These are phyloP conservation scores for Brenthis ino DNA, from an alignment of 2,888 invertebrate genomes.

Conservation along the genomic window DNA sequence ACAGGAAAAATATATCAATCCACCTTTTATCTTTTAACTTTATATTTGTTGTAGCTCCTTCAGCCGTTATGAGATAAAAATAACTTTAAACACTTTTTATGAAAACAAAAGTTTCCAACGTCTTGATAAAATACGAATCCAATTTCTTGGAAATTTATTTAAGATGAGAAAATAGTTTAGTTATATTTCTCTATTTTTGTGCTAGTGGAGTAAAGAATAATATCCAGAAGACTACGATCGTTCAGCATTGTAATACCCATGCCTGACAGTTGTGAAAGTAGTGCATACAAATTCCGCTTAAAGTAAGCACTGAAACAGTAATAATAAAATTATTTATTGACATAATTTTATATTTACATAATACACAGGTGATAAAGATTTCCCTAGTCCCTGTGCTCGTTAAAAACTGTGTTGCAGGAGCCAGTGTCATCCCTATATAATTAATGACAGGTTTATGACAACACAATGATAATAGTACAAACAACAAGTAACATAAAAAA, in stretches of 20 bases:
- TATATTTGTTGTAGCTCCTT: conserved; percentile 7
- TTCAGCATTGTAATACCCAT: neutral
- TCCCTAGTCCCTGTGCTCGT: too few relatives aligned
- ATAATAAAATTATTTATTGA: too few relatives aligned
- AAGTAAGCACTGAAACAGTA: too few relatives aligned
- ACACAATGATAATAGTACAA: too few relatives aligned
- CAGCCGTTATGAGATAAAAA: conserved; percentile 12
- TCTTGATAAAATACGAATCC: conserved; percentile 19
- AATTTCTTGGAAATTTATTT: conserved; percentile 21
- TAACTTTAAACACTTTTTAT: conserved; percentile 14
- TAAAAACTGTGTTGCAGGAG: too few relatives aligned
- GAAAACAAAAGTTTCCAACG: conserved; percentile 20
- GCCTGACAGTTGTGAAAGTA: too few relatives aligned
- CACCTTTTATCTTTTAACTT: conserved; percentile 1
- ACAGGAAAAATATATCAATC: neutral
- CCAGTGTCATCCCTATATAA: too few relatives aligned
- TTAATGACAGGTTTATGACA: too few relatives aligned
- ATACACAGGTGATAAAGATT: too few relatives aligned
- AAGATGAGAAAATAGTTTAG: conserved; percentile 16
- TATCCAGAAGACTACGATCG: neutral
- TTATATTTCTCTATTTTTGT: conserved; percentile 3
- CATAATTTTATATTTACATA: too few relatives aligned
- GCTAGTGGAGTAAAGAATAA: neutral
- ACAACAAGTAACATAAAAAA: too few relatives aligned
- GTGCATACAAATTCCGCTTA: too few relatives aligned